phyloP scores from a whole-genome alignment of 2,113 vertebrate species.

The Asarcornis scutulata region DNA sequence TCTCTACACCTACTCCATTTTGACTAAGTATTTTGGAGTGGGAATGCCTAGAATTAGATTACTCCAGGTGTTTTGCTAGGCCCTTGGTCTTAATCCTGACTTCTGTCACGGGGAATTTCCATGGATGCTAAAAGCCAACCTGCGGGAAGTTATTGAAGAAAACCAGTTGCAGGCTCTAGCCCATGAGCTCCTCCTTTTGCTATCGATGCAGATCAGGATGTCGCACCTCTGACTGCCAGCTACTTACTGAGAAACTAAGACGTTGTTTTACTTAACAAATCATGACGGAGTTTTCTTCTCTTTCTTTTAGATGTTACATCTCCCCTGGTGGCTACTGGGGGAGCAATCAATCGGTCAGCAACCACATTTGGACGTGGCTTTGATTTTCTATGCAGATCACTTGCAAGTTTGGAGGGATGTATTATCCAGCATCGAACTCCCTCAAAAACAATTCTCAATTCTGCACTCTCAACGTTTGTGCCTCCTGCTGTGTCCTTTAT shows the following conservation, averaged over 20 bases:
- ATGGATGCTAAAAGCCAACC: neutral
- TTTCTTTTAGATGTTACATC: neutral
- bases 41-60: neutral
- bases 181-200: neutral
- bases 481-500: neutral
- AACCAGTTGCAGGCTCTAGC: neutral
- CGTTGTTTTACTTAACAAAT: neutral
- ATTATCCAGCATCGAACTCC: neutral
- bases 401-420: neutral
- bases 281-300: neutral
- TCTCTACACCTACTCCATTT: neutral
- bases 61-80: neutral
- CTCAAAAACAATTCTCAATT: neutral
- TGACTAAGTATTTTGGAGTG: neutral
- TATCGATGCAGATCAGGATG: neutral
- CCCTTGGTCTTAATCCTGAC: neutral
- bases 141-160: neutral
- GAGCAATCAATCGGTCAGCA: neutral
- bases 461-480: neutral
- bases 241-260: neutral
- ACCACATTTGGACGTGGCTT: neutral
- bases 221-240: neutral
- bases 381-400: conserved; percentile 20
- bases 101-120: neutral
- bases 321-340: neutral